A percentile compares a stretch with the other conserved stretches of the same genome.
These are phyloP conservation scores for Pelagia noctiluca DNA, from an alignment of 30 jellyfish, hydroid and myxozoan genomes.

Conservation along the genomic window DNA sequence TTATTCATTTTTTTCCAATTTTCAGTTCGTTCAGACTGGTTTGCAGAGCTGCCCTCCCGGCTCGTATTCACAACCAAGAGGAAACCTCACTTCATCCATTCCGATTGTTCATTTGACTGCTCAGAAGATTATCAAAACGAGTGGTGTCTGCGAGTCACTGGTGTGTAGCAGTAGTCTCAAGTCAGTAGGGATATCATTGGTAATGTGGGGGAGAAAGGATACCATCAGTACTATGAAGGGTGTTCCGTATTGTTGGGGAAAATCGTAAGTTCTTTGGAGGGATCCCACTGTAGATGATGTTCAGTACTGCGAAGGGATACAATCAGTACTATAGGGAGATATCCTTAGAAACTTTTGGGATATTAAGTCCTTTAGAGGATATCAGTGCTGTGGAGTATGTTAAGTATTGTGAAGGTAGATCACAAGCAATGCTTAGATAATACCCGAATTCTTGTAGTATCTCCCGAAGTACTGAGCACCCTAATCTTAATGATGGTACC, in stretches of 20 bases:
- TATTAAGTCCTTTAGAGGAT: too few species aligned
- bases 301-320: too few species aligned
- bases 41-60: constrained; percentile 23
- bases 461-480: too few species aligned
- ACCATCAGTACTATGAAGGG: background rate
- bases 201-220: background rate
- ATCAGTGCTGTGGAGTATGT: too few species aligned
- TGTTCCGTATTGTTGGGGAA: background rate
- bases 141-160: constrained; percentile 57
- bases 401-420: too few species aligned
- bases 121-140: background rate
- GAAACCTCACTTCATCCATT: constrained; percentile 2
- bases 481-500: too few species aligned
- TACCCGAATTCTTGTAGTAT: too few species aligned
- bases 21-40: constrained; percentile 16
- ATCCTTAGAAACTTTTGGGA: too few species aligned
- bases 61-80: constrained; percentile 15
- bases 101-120: constrained; percentile 40
- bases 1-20: constrained; percentile 1
- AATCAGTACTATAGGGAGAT: too few species aligned
- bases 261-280: too few species aligned
- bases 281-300: too few species aligned
- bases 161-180: constrained; percentile 8
- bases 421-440: too few species aligned
- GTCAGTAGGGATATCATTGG: background rate